Evolutionary conservation across 2,113 vertebrate genomes (phyloP).

Genomic region (Syngnathus floridae): DNA sequence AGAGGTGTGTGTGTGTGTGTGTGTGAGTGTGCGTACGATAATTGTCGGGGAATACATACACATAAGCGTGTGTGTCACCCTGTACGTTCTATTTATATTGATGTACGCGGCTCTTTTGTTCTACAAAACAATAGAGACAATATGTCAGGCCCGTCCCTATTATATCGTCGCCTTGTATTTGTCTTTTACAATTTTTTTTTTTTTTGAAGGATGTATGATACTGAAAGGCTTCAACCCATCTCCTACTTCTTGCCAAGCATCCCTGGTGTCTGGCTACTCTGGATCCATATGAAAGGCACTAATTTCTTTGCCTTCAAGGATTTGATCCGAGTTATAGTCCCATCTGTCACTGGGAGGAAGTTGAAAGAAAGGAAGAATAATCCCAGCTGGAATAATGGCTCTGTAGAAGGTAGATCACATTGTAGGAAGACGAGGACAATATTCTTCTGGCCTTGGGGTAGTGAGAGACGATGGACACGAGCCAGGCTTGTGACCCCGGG

Average conservation of each 20-base stretch:
- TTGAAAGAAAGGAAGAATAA: constrained; percentile 64
- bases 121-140: constrained; percentile 64
- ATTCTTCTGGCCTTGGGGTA: constrained; percentile 39
- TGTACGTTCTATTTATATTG: constrained; percentile 47
- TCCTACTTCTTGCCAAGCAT: constrained; percentile 50
- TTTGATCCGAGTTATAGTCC: constrained; percentile 59
- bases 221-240: constrained; percentile 49
- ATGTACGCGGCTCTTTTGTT: constrained; percentile 52
- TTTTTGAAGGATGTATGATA: constrained; percentile 54
- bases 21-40: constrained; percentile 39
- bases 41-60: constrained; percentile 37
- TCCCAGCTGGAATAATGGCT: constrained; percentile 61
- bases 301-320: constrained; percentile 63
- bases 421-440: constrained; percentile 54
- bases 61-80: constrained; percentile 37
- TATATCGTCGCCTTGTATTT: constrained; percentile 52
- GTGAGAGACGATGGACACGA: constrained; percentile 35
- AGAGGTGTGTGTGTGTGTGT: constrained; percentile 46
- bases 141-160: constrained; percentile 58
- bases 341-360: constrained; percentile 70
- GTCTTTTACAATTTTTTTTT: constrained; percentile 46
- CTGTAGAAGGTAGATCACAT: constrained; percentile 62
- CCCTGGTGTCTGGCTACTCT: constrained; percentile 48
- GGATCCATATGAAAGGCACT: constrained; percentile 65
- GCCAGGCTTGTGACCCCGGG: constrained; percentile 27